phyloP scores from a whole-genome alignment of 2,113 vertebrate genomes.

The Nibea albiflora region DNA sequence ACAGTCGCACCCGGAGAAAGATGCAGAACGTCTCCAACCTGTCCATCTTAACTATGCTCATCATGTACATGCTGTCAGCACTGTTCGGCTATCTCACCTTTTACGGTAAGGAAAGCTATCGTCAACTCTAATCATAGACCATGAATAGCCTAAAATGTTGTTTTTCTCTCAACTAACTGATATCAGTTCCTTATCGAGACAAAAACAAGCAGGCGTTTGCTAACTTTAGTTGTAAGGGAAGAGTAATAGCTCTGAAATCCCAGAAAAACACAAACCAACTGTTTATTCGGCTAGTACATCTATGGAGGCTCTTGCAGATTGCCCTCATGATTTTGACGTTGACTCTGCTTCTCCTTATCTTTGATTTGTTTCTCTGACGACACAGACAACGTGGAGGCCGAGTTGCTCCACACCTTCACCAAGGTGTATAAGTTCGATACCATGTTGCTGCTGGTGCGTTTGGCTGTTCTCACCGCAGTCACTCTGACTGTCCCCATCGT shows the following conservation, averaged over 20 bases:
- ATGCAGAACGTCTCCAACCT: conserved; percentile 97
- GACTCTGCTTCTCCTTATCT: neutral
- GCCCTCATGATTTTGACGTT: neutral
- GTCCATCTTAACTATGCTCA: conserved; percentile 94
- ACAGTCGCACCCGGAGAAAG: conserved; percentile 89
- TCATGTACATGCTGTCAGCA: conserved; percentile 95
- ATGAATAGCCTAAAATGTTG: no score
- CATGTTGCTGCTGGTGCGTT: conserved; percentile 90
- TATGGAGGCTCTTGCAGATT: neutral
- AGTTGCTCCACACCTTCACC: conserved; percentile 95
- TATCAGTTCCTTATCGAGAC: neutral
- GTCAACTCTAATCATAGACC: neutral
- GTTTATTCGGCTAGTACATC: neutral
- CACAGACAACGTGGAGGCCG: conserved; percentile 93
- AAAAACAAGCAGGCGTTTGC: neutral
- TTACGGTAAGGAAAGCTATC: conserved; percentile 84
- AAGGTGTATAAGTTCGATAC: conserved; percentile 94
- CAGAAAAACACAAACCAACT: neutral
- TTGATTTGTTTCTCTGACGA: neutral
- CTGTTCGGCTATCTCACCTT: conserved; percentile 98
- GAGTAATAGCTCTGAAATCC: neutral
- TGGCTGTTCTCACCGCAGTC: conserved; percentile 96
- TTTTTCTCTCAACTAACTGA: neutral
- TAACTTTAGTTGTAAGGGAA: neutral
- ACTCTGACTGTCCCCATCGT: conserved; percentile 96